Conservation (phyloP, 2,797 vertebrate species). For the Pristis pectinata region DNA sequence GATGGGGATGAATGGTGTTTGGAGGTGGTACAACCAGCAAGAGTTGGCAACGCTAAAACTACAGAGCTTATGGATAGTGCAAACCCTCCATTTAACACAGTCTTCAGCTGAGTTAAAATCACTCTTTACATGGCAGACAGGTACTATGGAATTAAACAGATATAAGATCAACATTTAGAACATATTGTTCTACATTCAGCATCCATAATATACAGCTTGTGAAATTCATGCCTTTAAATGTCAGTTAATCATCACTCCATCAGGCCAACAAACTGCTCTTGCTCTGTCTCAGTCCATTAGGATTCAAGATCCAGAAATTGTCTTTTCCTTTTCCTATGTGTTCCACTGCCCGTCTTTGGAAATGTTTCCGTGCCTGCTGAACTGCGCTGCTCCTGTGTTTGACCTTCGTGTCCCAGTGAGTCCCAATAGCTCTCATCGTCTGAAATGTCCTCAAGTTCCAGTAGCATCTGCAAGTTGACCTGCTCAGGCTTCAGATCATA, state of each 20-base stretch:
- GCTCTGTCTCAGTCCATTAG: background rate
- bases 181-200: conserved; percentile 34
- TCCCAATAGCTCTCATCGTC: conserved; percentile 34
- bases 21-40: background rate
- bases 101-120: background rate
- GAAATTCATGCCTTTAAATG: background rate
- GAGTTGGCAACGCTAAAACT: background rate
- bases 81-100: background rate
- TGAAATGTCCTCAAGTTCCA: conserved; percentile 22
- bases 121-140: background rate
- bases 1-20: too few species aligned
- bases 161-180: conserved; percentile 12
- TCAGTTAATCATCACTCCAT: background rate
- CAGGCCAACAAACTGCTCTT: background rate
- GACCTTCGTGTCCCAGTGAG: background rate
- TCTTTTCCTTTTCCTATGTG: background rate
- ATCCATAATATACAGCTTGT: background rate
- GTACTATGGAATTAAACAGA: conserved; percentile 9
- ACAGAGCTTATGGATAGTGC: background rate
- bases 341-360: background rate
- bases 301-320: background rate
- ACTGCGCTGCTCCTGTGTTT: background rate
- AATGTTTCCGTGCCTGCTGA: background rate
- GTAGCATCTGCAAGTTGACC: background rate
- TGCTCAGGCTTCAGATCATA: conserved; percentile 9